Percentiles rank a stretch among this genome's conserved stretches.
Evolutionary conservation across 2,113 vertebrate species (phyloP).

Genomic region (Burhinus oedicnemus): DNA sequence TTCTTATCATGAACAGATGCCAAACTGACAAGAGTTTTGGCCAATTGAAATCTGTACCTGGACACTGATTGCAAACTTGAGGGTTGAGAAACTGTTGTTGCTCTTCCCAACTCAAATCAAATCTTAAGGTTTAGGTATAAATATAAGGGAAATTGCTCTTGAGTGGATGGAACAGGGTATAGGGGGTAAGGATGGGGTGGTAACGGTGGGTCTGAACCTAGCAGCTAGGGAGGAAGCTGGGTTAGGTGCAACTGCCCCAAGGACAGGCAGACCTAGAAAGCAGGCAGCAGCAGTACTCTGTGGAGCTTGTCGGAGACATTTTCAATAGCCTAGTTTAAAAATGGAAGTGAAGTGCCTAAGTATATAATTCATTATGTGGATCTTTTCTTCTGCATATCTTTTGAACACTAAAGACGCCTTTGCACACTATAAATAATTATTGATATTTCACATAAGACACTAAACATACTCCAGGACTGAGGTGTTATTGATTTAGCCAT

Average conservation of each 20-base stretch:
- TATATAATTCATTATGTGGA: neutral
- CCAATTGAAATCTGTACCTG: neutral
- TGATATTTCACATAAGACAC: constrained; percentile 44
- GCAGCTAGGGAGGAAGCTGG: neutral
- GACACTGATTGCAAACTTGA: neutral
- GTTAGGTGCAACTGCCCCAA: neutral
- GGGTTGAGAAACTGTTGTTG: neutral
- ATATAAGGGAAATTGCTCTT: neutral
- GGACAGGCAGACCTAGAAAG: neutral
- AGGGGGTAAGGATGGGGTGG: neutral
- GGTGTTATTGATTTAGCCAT: constrained; percentile 73
- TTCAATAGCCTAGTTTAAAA: neutral
- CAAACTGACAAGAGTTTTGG: neutral
- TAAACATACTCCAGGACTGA: constrained; percentile 18
- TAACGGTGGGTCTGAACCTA: neutral
- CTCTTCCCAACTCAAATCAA: neutral
- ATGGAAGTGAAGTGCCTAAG: neutral
- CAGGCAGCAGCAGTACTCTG: neutral
- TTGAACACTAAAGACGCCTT: constrained; percentile 36
- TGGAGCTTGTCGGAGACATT: neutral
- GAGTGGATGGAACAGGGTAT: neutral
- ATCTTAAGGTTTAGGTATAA: neutral
- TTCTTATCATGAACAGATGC: neutral
- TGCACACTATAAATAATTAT: constrained; percentile 44
- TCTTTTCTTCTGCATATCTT: neutral